Percentiles rank a stretch among this genome's conserved stretches.
Evolutionary conservation across 1,140 invertebrate genomes (phyloP).

Genomic region (Temnothorax nylanderi): DNA sequence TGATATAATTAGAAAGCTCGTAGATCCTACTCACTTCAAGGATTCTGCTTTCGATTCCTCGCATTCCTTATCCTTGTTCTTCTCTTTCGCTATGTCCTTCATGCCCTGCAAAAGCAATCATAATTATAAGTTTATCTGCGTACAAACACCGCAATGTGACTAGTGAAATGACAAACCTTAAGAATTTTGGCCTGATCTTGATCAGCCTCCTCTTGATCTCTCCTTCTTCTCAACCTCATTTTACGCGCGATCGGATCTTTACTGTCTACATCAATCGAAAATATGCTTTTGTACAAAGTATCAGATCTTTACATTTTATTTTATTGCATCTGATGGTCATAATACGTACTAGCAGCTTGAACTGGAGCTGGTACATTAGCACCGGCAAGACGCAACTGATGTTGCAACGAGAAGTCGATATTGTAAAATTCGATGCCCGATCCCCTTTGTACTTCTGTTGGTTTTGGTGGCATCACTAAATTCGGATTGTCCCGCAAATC

Average conservation of each 20-base stretch:
- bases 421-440: conserved; percentile 98
- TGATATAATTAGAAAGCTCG: neutral
- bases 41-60: conserved; percentile 89
- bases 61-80: conserved; percentile 89
- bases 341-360: conserved; percentile 87
- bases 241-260: conserved; percentile 98
- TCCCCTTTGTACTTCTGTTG: conserved; percentile 91
- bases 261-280: conserved; percentile 82
- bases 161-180: conserved; percentile 87
- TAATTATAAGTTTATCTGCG: conserved; percentile 31
- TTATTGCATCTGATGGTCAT: neutral
- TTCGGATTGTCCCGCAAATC: conserved; percentile 98
- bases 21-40: conserved; percentile 86
- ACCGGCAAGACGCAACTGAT: conserved; percentile 96
- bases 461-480: conserved; percentile 99
- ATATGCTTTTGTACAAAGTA: neutral
- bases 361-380: conserved; percentile 92
- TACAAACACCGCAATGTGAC: neutral
- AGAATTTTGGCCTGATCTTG: conserved; percentile 98
- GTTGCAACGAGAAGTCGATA: conserved; percentile 99
- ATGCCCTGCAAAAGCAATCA: conserved; percentile 89
- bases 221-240: conserved; percentile 92
- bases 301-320: neutral
- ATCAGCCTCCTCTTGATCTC: conserved; percentile 92
- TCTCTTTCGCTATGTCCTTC: conserved; percentile 98